Base-by-base conservation (phyloP, 2,888 invertebrate genomes). In the Dicyrtomina minuta region DNA sequence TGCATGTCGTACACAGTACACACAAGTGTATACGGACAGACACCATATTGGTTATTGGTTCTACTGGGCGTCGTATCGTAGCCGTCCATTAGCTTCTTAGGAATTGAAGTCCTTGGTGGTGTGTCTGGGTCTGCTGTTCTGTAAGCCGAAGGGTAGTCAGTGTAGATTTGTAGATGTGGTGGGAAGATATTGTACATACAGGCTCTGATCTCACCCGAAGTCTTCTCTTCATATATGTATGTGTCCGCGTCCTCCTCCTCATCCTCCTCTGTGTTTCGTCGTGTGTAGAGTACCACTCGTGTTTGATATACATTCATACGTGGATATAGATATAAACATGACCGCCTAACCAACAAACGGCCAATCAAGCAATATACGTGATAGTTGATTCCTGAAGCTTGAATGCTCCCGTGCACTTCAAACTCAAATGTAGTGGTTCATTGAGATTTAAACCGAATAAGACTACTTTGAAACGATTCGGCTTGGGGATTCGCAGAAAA, bases 361-460 rank as follows among this genome's bases (percentile, higher is more conserved):
- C 64, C 24, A 58, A 68, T 77, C 71, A 77, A 59, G 74, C 74
- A 33, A 78, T 75, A 51, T 75, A 78, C 4, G 78, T 78, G 49
- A 78, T 76, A 12, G 76, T 74, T 1, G 77, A 78, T 56, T 74
- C 75, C 26, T 73, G 76, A 15, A 70, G 43, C 15, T 44, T 33
- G 33, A 66, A 61, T 44, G 71, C 73, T 55, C 72, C 72, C 6
- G 66, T 74, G 43, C 77, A 76, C 67, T 71, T 70, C 27, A 78
- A 68, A 66, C 73, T 75, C 20, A 79, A 72, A 8, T 67, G 72
- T 26, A 78, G 70, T 17, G 77, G 77, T 62, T 76, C 73, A 39
- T 67, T 66, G 51, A 79, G 66, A 70, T 79, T 74, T 33, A 79
- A 71, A 49, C 79, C 77, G 70, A 78, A 77, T 10, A 79, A 72